These are phyloP conservation scores for Limosa lapponica DNA, from an alignment of 2,797 vertebrate genomes.

Conservation along the genomic window DNA sequence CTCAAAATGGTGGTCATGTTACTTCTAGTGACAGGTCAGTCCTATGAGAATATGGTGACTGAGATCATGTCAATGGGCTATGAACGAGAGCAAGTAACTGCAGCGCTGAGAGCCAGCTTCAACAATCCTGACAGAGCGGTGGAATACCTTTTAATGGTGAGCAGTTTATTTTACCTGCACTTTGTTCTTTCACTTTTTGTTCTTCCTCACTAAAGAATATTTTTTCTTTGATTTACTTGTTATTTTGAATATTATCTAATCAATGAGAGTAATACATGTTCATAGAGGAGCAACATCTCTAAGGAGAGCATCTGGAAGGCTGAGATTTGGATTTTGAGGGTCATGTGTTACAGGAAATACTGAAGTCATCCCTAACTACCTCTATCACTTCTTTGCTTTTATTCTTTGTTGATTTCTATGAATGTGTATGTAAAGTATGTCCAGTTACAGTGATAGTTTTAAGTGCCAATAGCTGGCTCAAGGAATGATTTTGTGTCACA, in stretches of 20 bases:
- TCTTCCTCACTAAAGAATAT: background rate
- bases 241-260: background rate
- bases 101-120: slow-evolving; percentile 94
- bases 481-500: background rate
- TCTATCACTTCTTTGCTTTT: background rate
- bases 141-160: slow-evolving; percentile 95
- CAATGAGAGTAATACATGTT: background rate
- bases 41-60: slow-evolving; percentile 96
- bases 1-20: background rate
- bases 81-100: slow-evolving; percentile 92
- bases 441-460: background rate
- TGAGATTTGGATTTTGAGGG: background rate
- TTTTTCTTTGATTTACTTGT: background rate
- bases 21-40: slow-evolving; percentile 90
- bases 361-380: background rate
- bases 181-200: background rate
- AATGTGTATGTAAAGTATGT: background rate
- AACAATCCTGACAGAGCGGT: slow-evolving; percentile 98
- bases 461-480: background rate
- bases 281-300: background rate
- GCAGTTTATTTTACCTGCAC: slow-evolving; percentile 10
- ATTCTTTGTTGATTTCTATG: background rate
- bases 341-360: background rate
- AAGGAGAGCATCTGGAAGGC: background rate
- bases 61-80: slow-evolving; percentile 99